Conservation (phyloP, 2,888 invertebrate species). For the Callimorpha dominula region DNA sequence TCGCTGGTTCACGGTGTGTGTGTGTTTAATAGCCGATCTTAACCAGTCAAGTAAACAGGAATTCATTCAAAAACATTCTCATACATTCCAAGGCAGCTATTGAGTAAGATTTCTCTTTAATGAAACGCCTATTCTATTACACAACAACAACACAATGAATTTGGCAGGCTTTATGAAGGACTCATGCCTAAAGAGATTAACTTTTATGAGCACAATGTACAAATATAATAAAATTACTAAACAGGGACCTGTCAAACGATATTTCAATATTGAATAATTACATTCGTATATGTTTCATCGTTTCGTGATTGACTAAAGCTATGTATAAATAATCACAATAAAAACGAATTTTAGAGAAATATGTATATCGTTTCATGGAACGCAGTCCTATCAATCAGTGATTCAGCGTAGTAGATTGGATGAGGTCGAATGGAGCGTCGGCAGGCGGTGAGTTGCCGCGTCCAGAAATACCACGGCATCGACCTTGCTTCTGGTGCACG, state of each 20-base stretch:
- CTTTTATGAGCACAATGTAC: background rate
- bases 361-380: conserved; percentile 60
- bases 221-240: background rate
- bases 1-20: conserved; percentile 58
- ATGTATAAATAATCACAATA: background rate
- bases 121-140: background rate
- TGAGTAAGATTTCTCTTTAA: conserved; percentile 18
- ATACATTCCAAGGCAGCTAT: conserved; percentile 25
- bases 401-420: conserved; percentile 67
- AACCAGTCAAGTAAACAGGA: conserved; percentile 41
- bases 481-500: conserved; percentile 82
- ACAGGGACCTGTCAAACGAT: background rate
- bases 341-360: conserved; percentile 59
- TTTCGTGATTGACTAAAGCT: background rate
- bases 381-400: conserved; percentile 73
- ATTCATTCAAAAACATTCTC: conserved; percentile 42
- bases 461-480: conserved; percentile 83
- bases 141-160: no score
- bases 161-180: no score
- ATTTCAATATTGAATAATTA: background rate
- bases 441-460: conserved; percentile 66
- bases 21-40: conserved; percentile 48
- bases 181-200: background rate
- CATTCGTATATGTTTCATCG: background rate
- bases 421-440: conserved; percentile 62